Evolutionary conservation across 2,888 invertebrate genomes (phyloP).

Genomic region (Myopa tessellatipennis): DNA sequence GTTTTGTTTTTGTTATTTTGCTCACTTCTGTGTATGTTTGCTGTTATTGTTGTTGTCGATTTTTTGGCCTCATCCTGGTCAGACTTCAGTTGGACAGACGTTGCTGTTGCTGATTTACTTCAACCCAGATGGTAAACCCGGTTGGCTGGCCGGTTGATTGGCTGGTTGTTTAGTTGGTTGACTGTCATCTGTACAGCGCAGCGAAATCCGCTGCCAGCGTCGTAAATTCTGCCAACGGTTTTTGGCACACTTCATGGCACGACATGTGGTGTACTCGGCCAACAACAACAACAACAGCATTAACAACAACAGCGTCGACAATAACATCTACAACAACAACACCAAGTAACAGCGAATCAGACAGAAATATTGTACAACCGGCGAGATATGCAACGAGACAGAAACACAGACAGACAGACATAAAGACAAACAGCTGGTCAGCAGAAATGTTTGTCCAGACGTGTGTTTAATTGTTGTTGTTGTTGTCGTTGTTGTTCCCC

Average conservation of each 20-base stretch:
- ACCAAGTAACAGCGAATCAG: too few species aligned
- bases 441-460: conserved; percentile 10
- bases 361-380: background rate
- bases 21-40: background rate
- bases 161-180: background rate
- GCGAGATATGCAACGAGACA: background rate
- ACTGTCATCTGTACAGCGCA: conserved; percentile 6
- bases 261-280: conserved; percentile 26
- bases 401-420: background rate
- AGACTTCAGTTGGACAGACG: background rate
- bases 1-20: background rate
- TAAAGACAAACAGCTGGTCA: background rate
- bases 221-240: conserved; percentile 35
- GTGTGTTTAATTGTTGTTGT: conserved; percentile 14
- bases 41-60: background rate
- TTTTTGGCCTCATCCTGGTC: conserved; percentile 23
- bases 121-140: conserved; percentile 3
- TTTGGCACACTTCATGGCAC: conserved; percentile 35
- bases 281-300: too few species aligned
- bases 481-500: conserved; percentile 6
- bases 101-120: background rate
- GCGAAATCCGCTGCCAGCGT: conserved; percentile 16
- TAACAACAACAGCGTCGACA: too few species aligned
- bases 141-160: background rate
- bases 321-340: background rate